phyloP scores from a whole-genome alignment of 2,797 vertebrate genomes.

The Epinephelus malabaricus region DNA sequence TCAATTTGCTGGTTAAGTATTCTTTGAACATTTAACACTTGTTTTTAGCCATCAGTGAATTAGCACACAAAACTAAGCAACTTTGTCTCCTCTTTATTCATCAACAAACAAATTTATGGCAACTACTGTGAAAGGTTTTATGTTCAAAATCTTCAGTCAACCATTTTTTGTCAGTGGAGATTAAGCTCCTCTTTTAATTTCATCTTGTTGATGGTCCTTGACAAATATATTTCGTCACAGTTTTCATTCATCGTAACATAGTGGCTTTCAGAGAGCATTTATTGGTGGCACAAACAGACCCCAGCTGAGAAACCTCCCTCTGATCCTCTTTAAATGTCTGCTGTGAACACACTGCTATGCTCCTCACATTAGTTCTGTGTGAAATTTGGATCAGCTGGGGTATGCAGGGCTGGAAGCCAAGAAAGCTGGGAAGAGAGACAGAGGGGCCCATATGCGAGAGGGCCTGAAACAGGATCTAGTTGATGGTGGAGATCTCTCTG shows the following conservation, averaged over 20 bases:
- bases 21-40: neutral
- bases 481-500: slow-evolving; percentile 34
- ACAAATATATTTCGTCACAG: neutral
- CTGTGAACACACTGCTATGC: slow-evolving; percentile 11
- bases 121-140: neutral
- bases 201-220: fast-evolving
- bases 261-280: neutral
- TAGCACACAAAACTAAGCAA: neutral
- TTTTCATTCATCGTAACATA: neutral
- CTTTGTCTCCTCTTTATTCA: neutral
- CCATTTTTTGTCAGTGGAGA: neutral
- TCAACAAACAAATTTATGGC: neutral
- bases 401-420: slow-evolving; percentile 49
- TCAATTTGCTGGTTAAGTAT: no score
- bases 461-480: slow-evolving; percentile 45
- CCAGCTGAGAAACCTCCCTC: neutral
- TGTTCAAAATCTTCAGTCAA: neutral
- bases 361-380: slow-evolving; percentile 41
- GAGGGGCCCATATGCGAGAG: slow-evolving; percentile 43
- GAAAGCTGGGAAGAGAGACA: slow-evolving; percentile 34
- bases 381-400: slow-evolving; percentile 53
- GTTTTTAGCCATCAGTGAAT: neutral
- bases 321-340: neutral
- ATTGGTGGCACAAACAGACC: neutral
- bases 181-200: neutral